Evolutionary conservation across 1,140 invertebrate genomes (phyloP), one percentile per base, ranked within the genome.

Genomic region (Asobara japonica): DNA sequence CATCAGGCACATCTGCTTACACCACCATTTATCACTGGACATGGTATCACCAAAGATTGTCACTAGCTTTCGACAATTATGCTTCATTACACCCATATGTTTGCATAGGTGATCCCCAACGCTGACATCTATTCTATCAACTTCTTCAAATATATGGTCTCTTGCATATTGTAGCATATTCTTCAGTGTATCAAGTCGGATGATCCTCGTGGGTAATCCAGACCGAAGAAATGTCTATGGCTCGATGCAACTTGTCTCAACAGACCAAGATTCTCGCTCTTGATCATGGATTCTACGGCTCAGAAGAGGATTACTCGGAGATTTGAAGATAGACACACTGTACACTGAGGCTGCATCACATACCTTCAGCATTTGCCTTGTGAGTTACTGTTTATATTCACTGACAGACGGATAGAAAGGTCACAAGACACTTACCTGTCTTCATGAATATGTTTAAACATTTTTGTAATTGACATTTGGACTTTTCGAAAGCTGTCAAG

Each of bases 141-240:
- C n/a, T n/a, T n/a, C n/a, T 41, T 2, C 10, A 41, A 41, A 4
- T 6, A 41, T 13, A 41, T 51, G 16, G 22, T 51, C 8, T 20
- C 45, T 2, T 41, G 22, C 25, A 22, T 56, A 56, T 56, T 27
- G 51, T 20, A 20, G 45, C 20, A 51, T n/a, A n/a, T 51, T 51
- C 20, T 6, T 20, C 51, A 56, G 3, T 22, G 51, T 11, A 56
- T 56, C 51, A 22, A 10, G 51, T 56, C 18, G 51, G 51, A 22
- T 56, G 6, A 56, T 56, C 51, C 51, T 11, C 7, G 13, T 3
- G 7, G 51, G 51, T 56, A 56, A 56, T 56, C 51, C 51, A 56
- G 22, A 56, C 51, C 22, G 25, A 56, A 56, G 22, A 56, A 56
- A 56, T 56, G 51, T 56, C 18, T 56, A 27, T 56, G 51, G 51